Evolutionary conservation across 2,113 vertebrate species (phyloP).

Genomic region (Protobothrops flavoviridis): DNA sequence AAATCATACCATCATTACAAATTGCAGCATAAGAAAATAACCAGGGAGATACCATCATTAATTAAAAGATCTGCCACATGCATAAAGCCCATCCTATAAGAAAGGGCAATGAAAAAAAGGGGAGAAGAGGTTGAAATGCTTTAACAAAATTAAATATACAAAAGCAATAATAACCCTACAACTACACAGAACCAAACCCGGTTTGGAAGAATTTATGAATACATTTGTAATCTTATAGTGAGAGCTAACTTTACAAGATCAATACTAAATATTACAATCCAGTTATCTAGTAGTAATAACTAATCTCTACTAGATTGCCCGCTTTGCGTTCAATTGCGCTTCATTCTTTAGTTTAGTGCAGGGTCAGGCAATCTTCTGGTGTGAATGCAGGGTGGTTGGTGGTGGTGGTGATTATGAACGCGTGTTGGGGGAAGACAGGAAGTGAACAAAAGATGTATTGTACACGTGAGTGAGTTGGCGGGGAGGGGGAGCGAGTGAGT

Average conservation of each 20-base stretch:
- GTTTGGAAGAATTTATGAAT: not conserved
- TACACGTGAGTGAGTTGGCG: not conserved
- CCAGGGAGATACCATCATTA: not conserved
- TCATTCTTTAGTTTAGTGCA: not conserved
- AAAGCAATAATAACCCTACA: not conserved
- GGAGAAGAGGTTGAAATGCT: not conserved
- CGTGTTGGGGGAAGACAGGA: not conserved
- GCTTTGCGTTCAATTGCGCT: not conserved
- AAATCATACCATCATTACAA: not conserved
- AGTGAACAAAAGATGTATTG: not conserved
- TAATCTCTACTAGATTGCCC: not conserved
- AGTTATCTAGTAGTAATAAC: not conserved
- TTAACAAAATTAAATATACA: not conserved
- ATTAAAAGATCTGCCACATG: not conserved
- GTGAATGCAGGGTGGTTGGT: not conserved
- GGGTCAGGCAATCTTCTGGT: not conserved
- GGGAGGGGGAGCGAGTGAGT: not conserved
- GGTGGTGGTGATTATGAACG: not conserved
- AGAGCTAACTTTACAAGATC: not conserved
- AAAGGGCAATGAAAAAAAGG: not conserved
- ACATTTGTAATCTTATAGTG: not conserved
- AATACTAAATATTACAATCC: not conserved
- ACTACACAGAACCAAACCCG: not conserved
- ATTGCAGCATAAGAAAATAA: not conserved
- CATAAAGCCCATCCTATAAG: not conserved